Percentiles rank a stretch among this genome's conserved stretches.
phyloP scores from a whole-genome alignment of 2,113 vertebrate genomes.

The Lichenostomus cassidix region DNA sequence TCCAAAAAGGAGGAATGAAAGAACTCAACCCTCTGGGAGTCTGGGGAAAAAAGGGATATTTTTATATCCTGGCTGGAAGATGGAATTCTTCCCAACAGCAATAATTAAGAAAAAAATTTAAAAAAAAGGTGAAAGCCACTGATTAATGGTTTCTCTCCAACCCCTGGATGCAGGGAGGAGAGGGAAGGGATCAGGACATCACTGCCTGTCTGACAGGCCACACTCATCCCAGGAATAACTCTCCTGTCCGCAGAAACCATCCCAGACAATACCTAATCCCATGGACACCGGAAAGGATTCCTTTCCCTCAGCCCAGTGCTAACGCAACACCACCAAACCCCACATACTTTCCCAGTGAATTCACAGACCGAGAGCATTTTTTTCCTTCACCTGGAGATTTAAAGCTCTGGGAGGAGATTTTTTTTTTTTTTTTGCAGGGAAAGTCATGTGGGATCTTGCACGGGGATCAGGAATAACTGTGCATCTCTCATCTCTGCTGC shows the following conservation, averaged over 20 bases:
- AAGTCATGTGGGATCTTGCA: background rate
- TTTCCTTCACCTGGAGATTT: conserved; percentile 31
- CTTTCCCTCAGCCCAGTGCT: background rate
- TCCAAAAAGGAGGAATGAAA: background rate
- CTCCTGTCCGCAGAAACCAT: background rate
- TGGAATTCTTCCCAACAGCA: background rate
- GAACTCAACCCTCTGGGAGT: background rate
- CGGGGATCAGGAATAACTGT: background rate
- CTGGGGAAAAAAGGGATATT: background rate
- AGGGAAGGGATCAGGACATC: background rate
- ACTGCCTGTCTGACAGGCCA: rapidly evolving
- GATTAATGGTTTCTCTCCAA: background rate
- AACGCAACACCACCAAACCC: background rate
- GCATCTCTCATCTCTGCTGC: background rate
- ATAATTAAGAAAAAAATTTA: background rate
- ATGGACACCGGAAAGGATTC: background rate
- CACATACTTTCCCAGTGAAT: background rate
- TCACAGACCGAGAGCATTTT: background rate
- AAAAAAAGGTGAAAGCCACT: background rate
- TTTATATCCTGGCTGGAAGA: conserved; percentile 39
- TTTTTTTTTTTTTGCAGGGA: background rate
- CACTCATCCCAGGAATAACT: background rate
- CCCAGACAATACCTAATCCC: conserved; percentile 28
- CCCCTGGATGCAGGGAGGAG: background rate
- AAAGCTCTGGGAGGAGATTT: background rate